phyloP scores from a whole-genome alignment of 2,888 invertebrate genomes.

The Mimachlamys varia region DNA sequence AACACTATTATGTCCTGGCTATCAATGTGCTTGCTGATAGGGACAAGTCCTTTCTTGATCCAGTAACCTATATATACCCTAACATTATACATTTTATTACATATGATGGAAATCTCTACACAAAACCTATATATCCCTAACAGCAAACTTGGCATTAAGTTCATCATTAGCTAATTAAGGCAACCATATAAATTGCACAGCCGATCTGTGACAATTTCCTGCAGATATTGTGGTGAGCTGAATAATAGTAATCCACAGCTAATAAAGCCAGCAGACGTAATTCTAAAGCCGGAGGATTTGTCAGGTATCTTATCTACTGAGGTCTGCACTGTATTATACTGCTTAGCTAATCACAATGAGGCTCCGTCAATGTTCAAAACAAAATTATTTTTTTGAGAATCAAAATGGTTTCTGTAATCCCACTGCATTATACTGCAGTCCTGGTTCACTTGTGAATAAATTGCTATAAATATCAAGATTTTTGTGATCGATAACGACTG shows the following conservation, averaged over 20 bases:
- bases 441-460: too few relatives aligned
- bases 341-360: not conserved
- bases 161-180: conserved; percentile 6
- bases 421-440: not conserved
- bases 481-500: too few relatives aligned
- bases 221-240: not conserved
- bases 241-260: not conserved
- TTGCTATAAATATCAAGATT: too few relatives aligned
- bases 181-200: not conserved
- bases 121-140: not conserved
- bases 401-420: not conserved
- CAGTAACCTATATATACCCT: not conserved
- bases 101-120: not conserved
- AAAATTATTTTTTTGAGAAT: not conserved
- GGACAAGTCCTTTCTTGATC: not conserved
- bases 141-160: not conserved
- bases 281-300: too few relatives aligned
- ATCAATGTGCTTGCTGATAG: too few relatives aligned
- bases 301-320: too few relatives aligned
- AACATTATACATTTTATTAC: not conserved
- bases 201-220: not conserved
- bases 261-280: not conserved
- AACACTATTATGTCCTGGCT: too few relatives aligned
- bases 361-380: not conserved
- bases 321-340: too few relatives aligned